Conservation (phyloP, 2,888 invertebrate genomes). For the Cephus spinipes region DNA sequence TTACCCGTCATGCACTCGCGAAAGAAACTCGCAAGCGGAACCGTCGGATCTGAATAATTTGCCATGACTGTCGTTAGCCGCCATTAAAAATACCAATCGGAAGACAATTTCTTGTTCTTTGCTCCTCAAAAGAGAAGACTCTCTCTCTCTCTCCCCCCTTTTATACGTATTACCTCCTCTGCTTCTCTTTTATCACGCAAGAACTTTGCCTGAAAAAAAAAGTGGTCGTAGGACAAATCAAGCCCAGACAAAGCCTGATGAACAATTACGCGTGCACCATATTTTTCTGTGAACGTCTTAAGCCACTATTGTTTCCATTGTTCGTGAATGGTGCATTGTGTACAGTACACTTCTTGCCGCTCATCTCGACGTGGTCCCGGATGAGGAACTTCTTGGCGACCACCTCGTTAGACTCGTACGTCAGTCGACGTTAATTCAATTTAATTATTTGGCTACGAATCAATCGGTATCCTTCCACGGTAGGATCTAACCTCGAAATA, state of each 20-base stretch:
- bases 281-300: not conserved
- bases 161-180: not conserved
- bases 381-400: no score
- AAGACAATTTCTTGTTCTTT: no score
- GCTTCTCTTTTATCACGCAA: not conserved
- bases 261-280: not conserved
- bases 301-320: not conserved
- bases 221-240: not conserved
- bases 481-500: no score
- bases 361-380: not conserved
- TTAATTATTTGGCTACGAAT: no score
- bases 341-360: not conserved
- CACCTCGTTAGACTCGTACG: no score
- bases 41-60: not conserved
- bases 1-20: conserved; percentile 11
- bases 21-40: not conserved
- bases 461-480: no score
- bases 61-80: not conserved
- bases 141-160: not conserved
- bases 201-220: not conserved
- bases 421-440: no score
- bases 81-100: no score
- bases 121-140: no score
- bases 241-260: not conserved
- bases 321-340: not conserved